Evolutionary conservation across 2,113 vertebrate species (phyloP), one percentile per base, ranked within the genome.

Genomic region (Sapajus apella): DNA sequence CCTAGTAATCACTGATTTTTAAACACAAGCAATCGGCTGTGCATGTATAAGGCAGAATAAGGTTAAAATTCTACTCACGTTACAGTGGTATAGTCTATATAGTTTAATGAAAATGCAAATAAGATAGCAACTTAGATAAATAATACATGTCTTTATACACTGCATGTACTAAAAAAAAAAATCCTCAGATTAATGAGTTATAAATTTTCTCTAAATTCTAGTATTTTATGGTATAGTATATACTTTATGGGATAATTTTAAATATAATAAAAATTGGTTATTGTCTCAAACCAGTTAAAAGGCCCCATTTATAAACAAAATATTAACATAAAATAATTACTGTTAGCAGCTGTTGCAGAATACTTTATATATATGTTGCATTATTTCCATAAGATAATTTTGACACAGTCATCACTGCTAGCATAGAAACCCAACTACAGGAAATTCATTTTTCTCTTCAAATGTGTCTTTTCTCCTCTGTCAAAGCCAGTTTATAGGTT

Each of bases 81-180:
- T 92, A 56, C 8, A 94, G 52, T 83, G 64, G 97, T 88, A 91
- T 21, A 90, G 72, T 88, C 97, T 91, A 96, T 93, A 94, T 21
- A 83, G 93, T 95, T 97, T 97, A 98, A 97, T 96, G 97, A 96
- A 97, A 98, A 96, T 97, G 93, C 94, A 97, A 97, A 96, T 97
- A 50, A 97, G 50, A 14, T 93, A 66, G 83, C 61, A 95, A 68
- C 89, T 94, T 94, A 90, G 66, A 97, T 97, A 73, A 97, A 97
- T 97, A 96, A 96, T 97, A 79, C 56, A 97, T 96, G 55, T 32
- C 18, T 94, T 94, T 97, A 96, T 89, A 90, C 3, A 37, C 13
- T 93, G 73, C 86, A 72, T 93, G 37, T 80, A 94, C 75, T 96
- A 89, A 97, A 97, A 97, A 97, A 97, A 96, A 92, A 80, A 79